Conservation (phyloP, 30 jellyfish, hydroid and myxozoan genomes). For the Turritopsis rubra region DNA sequence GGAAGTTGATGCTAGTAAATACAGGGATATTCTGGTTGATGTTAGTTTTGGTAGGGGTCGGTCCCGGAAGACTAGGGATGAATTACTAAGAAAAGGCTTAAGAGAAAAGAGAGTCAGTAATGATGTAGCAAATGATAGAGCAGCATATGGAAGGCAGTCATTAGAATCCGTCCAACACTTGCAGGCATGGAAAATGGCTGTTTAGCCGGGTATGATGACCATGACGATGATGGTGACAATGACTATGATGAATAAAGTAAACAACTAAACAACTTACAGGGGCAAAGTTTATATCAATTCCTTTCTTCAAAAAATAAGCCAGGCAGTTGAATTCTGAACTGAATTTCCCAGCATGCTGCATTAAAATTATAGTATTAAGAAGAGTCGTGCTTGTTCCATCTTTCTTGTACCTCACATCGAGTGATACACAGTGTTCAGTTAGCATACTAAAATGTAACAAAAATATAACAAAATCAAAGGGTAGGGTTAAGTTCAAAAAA, state of each 20-base stretch:
- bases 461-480: background rate
- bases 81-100: too few species aligned
- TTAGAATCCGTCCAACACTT: too few species aligned
- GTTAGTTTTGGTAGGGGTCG: too few species aligned
- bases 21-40: too few species aligned
- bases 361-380: slow-evolving; percentile 29
- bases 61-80: too few species aligned
- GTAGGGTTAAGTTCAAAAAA: background rate
- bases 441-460: slow-evolving; percentile 21
- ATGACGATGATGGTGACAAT: background rate
- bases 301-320: slow-evolving; percentile 37
- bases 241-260: too few species aligned
- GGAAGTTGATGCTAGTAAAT: too few species aligned
- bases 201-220: background rate
- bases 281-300: slow-evolving; percentile 44
- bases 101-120: too few species aligned
- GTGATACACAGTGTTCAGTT: slow-evolving; percentile 24
- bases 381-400: slow-evolving; percentile 30
- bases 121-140: too few species aligned
- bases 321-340: slow-evolving; percentile 21
- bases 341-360: slow-evolving; percentile 40
- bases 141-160: too few species aligned
- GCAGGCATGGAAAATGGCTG: too few species aligned
- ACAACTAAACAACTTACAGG: slow-evolving; percentile 27
- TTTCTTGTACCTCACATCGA: slow-evolving; percentile 34